Conservation (phyloP, 2,888 invertebrate genomes). For the Acronicta aceris region DNA sequence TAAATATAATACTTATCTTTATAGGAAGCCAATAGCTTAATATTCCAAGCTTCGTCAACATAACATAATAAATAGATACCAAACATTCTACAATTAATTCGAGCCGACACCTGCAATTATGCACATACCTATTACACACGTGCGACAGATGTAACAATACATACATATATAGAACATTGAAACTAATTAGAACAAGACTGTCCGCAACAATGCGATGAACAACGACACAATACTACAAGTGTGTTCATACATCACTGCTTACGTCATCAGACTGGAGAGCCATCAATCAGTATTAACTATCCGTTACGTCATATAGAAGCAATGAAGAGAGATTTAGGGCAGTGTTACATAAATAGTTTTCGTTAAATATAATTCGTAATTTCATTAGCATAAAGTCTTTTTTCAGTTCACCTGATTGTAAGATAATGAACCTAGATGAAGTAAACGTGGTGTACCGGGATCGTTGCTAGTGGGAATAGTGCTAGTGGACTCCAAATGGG, state of each 20-base stretch:
- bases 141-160: conserved; percentile 22
- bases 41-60: too few relatives aligned
- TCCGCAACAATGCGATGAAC: conserved; percentile 43
- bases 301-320: conserved; percentile 26
- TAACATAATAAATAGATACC: background rate
- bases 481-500: too few relatives aligned
- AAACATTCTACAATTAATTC: conserved; percentile 31
- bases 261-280: conserved; percentile 46
- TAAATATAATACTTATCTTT: too few relatives aligned
- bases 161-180: conserved; percentile 23
- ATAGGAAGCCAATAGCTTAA: too few relatives aligned
- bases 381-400: too few relatives aligned
- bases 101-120: conserved; percentile 22
- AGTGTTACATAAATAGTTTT: conserved; percentile 2
- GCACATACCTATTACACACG: conserved; percentile 2
- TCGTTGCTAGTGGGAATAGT: too few relatives aligned
- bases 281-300: conserved; percentile 54
- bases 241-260: conserved; percentile 38
- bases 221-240: conserved; percentile 29
- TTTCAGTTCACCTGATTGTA: too few relatives aligned
- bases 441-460: too few relatives aligned
- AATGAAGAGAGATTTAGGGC: conserved; percentile 32
- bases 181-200: conserved; percentile 43
- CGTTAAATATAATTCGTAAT: too few relatives aligned
- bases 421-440: background rate